These are phyloP conservation scores for Abrostola triplasia DNA, from an alignment of 2,888 invertebrate species.

Conservation along the genomic window DNA sequence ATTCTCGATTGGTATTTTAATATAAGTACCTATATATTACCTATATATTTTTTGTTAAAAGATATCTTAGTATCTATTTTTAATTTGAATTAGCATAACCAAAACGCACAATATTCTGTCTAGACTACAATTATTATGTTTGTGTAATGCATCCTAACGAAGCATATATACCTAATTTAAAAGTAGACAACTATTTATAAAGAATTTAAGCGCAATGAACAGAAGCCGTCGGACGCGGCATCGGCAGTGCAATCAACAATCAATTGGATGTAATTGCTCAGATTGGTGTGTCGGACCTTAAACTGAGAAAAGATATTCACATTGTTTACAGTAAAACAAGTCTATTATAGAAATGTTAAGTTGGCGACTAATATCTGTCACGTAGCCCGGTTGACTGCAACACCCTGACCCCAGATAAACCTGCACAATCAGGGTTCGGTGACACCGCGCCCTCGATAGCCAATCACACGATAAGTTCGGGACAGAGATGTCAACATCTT, in stretches of 20 bases:
- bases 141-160: not conserved
- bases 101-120: no score
- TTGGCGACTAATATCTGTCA: slow-evolving; percentile 47
- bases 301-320: slow-evolving; percentile 46
- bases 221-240: slow-evolving; percentile 41
- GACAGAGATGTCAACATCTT: slow-evolving; percentile 44
- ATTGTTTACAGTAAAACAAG: slow-evolving; percentile 12
- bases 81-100: no score
- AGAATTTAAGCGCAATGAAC: slow-evolving; percentile 37
- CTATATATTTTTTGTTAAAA: no score
- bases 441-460: slow-evolving; percentile 70
- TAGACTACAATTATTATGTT: not conserved
- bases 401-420: slow-evolving; percentile 80
- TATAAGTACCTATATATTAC: no score
- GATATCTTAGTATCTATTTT: no score
- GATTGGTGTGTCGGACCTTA: slow-evolving; percentile 62
- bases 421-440: slow-evolving; percentile 74
- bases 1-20: no score
- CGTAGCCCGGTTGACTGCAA: slow-evolving; percentile 57
- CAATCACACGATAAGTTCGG: slow-evolving; percentile 64
- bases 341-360: slow-evolving; percentile 26
- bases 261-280: slow-evolving; percentile 81
- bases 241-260: slow-evolving; percentile 67
- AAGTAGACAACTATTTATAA: slow-evolving; percentile 28
- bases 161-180: slow-evolving; percentile 5